phyloP scores from a whole-genome alignment of 2,797 vertebrate species.

The Acropternis orthonyx region DNA sequence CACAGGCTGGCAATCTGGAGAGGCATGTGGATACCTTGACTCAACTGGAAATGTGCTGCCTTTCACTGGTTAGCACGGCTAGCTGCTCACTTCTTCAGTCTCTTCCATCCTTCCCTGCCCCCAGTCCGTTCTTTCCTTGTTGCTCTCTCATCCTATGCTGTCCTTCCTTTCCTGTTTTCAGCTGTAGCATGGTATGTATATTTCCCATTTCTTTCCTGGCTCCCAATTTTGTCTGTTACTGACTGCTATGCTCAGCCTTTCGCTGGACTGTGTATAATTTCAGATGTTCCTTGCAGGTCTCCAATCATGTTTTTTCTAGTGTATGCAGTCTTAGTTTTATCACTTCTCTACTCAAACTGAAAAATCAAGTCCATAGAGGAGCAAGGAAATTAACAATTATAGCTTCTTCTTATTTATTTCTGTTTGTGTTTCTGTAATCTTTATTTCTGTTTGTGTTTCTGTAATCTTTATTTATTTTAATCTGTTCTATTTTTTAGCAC shows the following conservation, averaged over 20 bases:
- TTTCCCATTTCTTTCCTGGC: not conserved
- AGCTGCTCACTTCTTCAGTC: not conserved
- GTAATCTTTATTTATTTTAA: not conserved
- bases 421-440: not conserved
- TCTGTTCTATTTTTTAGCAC: not conserved
- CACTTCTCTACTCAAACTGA: not conserved
- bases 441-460: not conserved
- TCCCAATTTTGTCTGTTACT: not conserved
- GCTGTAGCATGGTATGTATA: fast-evolving
- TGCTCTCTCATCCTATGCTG: fast-evolving
- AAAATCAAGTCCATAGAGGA: not conserved
- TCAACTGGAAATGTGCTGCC: not conserved
- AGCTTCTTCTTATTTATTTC: not conserved
- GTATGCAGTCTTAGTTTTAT: not conserved
- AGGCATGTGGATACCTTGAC: not conserved
- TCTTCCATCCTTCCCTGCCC: not conserved
- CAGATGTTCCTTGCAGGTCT: not conserved
- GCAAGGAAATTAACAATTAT: not conserved
- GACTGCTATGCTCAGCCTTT: not conserved
- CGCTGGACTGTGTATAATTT: not conserved
- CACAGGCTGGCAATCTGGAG: not conserved
- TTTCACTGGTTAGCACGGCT: not conserved
- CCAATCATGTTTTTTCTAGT: not conserved
- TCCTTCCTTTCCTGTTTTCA: not conserved
- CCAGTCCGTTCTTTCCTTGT: not conserved